phyloP scores from a whole-genome alignment of 1,140 invertebrate genomes.

The Cryptotermes secundus region DNA sequence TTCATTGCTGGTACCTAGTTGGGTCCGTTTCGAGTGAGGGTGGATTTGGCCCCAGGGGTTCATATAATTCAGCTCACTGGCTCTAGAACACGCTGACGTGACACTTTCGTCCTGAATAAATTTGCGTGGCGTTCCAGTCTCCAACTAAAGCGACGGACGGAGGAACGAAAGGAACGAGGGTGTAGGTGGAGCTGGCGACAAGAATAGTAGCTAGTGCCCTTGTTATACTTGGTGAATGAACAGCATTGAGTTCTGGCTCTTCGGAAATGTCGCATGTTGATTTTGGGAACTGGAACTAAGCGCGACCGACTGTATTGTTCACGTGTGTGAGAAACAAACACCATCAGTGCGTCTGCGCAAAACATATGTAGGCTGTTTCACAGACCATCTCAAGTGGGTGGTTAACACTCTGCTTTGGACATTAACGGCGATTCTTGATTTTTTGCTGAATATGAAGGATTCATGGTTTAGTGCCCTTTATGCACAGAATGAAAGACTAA shows the following conservation, averaged over 20 bases:
- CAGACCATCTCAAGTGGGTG: too few species aligned
- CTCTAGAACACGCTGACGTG: constrained; percentile 2
- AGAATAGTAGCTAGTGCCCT: background rate
- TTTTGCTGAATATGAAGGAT: too few species aligned
- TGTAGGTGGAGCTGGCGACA: background rate
- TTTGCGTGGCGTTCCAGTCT: constrained; percentile 16
- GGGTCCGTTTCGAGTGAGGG: background rate
- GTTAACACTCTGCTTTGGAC: too few species aligned
- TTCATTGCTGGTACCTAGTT: background rate
- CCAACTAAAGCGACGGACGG: background rate
- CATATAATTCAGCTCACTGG: constrained; percentile 19
- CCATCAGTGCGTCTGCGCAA: too few species aligned
- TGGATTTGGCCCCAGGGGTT: constrained; percentile 3
- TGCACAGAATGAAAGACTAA: too few species aligned
- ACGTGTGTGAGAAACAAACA: too few species aligned
- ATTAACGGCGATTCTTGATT: too few species aligned
- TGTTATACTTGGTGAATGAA: background rate
- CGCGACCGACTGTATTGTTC: background rate
- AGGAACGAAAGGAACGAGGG: background rate
- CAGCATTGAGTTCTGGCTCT: background rate
- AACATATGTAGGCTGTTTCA: too few species aligned
- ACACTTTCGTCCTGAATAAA: constrained; percentile 4
- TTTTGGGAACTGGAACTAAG: background rate
- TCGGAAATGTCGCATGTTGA: background rate
- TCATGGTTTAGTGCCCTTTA: too few species aligned